These are phyloP conservation scores for Drosophila baimaii DNA, from an alignment of 1,140 invertebrate species.

Conservation along the genomic window DNA sequence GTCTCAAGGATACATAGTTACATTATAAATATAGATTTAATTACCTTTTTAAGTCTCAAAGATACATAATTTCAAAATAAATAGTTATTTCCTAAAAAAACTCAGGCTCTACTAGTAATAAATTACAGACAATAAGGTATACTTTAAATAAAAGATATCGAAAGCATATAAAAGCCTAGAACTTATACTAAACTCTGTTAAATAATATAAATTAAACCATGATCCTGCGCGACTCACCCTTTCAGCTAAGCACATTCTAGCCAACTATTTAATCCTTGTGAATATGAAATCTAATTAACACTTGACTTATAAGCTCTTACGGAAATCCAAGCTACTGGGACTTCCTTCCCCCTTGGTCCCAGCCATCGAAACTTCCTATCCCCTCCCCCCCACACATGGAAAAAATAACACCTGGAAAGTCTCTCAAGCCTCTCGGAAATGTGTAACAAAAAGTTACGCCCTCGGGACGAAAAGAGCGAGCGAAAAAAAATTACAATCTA, in stretches of 20 bases:
- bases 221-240: not conserved
- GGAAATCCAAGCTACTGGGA: slow-evolving; percentile 32
- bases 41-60: too few species aligned
- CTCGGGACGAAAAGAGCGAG: slow-evolving; percentile 20
- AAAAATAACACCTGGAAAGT: slow-evolving; percentile 31
- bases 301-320: slow-evolving; percentile 50
- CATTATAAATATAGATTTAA: too few species aligned
- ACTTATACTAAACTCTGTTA: not conserved
- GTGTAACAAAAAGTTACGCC: slow-evolving; percentile 58
- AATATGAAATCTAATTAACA: slow-evolving; percentile 50
- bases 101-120: not conserved
- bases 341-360: not conserved
- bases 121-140: not conserved
- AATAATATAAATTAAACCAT: not conserved
- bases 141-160: not conserved
- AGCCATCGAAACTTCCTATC: not conserved
- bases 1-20: too few species aligned
- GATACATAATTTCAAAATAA: too few species aligned
- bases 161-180: not conserved
- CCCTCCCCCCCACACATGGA: not conserved
- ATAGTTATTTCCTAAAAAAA: too few species aligned
- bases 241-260: not conserved
- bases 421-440: slow-evolving; percentile 27
- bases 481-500: slow-evolving; percentile 54
- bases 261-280: slow-evolving; percentile 12